These are phyloP conservation scores for Heliconius aoede DNA, from an alignment of 2,888 invertebrate genomes.

Conservation along the genomic window DNA sequence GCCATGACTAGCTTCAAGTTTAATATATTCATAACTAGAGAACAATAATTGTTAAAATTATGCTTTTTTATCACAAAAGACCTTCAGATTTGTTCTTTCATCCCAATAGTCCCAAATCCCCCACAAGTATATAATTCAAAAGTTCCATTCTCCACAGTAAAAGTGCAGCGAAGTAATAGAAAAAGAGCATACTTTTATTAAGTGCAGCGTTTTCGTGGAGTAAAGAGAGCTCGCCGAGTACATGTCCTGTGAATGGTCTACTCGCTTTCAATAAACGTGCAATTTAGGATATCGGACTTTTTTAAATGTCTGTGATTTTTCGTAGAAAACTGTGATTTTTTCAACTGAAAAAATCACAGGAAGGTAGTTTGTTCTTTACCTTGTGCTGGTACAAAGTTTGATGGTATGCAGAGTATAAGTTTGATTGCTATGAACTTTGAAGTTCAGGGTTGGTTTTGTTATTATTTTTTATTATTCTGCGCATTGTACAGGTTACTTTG, in stretches of 20 bases:
- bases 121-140: constrained; percentile 1
- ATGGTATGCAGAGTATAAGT: not conserved
- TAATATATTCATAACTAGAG: not conserved
- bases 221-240: constrained; percentile 27
- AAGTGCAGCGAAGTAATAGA: constrained; percentile 1
- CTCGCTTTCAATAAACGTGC: constrained; percentile 35
- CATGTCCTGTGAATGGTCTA: constrained; percentile 33
- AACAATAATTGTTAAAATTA: not conserved
- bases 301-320: constrained; percentile 30
- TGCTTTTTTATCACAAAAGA: not conserved
- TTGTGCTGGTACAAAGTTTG: not conserved
- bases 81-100: not conserved
- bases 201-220: constrained; percentile 35
- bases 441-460: not conserved
- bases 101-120: too few relatives aligned
- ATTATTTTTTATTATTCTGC: not conserved
- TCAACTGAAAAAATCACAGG: constrained; percentile 17
- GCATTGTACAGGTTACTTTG: too few relatives aligned
- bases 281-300: constrained; percentile 36
- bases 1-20: too few relatives aligned
- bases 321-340: constrained; percentile 15
- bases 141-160: not conserved
- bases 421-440: not conserved
- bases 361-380: not conserved
- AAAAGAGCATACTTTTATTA: constrained; percentile 33